Evolutionary conservation across 2,888 invertebrate genomes (phyloP).

Genomic region (Pardosa pseudoannulata): DNA sequence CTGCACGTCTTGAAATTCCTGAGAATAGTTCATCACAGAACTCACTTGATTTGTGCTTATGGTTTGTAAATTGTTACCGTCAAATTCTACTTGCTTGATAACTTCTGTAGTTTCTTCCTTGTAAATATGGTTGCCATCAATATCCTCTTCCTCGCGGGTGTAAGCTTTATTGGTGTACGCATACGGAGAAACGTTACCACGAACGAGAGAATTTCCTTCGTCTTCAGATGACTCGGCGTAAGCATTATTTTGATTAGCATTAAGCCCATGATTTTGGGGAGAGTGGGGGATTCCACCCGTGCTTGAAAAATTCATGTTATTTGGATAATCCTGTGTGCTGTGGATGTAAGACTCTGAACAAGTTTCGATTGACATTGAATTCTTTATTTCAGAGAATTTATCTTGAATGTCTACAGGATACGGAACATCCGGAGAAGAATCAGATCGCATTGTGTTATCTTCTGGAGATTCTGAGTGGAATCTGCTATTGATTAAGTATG

Average conservation of each 20-base stretch:
- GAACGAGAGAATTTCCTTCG: constrained; percentile 51
- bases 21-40: constrained; percentile 16
- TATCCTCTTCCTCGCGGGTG: constrained; percentile 61
- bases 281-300: constrained; percentile 24
- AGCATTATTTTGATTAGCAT: constrained; percentile 43
- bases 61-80: constrained; percentile 49
- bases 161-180: constrained; percentile 70
- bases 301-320: constrained; percentile 45
- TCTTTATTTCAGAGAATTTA: constrained; percentile 1
- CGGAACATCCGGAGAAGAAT: constrained; percentile 59
- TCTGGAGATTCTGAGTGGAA: constrained; percentile 67
- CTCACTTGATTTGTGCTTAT: constrained; percentile 30
- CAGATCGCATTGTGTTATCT: constrained; percentile 63
- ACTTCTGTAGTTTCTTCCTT: constrained; percentile 40
- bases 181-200: constrained; percentile 53
- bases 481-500: constrained; percentile 26
- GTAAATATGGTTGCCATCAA: constrained; percentile 60
- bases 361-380: not conserved
- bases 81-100: constrained; percentile 28
- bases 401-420: constrained; percentile 41
- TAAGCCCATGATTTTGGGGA: constrained; percentile 24
- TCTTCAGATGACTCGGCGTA: constrained; percentile 51
- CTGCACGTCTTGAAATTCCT: constrained; percentile 37
- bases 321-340: constrained; percentile 22
- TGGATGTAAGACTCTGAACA: not conserved